Base-by-base conservation (phyloP, 1,140 invertebrate species). In the Homalodisca vitripennis region DNA sequence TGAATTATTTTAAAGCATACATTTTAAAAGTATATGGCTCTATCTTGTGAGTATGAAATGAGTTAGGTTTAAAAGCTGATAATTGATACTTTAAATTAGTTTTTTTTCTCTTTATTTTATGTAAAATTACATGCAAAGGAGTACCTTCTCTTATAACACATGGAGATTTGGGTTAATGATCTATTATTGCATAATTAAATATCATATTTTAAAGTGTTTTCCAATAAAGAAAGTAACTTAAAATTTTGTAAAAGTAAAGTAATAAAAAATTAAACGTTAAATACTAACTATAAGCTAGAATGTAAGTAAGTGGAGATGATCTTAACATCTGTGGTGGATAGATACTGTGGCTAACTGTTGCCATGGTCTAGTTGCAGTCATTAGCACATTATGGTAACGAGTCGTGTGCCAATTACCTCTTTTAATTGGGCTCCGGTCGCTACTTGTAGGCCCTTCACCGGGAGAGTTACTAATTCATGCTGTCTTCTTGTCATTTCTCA, bases 301-400 rank as follows among this genome's bases (percentile, higher is more conserved):
- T 41, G 34, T 6, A 41, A 10, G 34, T 41, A 41, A 17, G 22
- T 51, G 48, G 48, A 10, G n/a, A 51, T 51, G 3, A 3, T 51
- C 48, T 41, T 10, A 6, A 41, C 6, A 10, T 6, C 6, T 41
- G 17, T 22, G 3, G n/a, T 51, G 14, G 14, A 3, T 14, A n/a
- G 48, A 20, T 51, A 20, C 22, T 17, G 48, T 51, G n/a, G 48
- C 55, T 26, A 30, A 26, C 55, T 60, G 55, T 26, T 26, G 55
- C 22, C 55, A 30, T 60, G 55, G 55, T 60, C 55, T 60, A 60
- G 55, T 60, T 60, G 55, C 55, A 22, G 55, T 22, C 55, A 60
- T 60, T 60, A 60, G 55, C 55, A 60, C 55, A 60, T 60, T 60
- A 60, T 60, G 55, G 22, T 60, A 60, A 60, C 55, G 26, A 60